Percentiles rank a stretch among this genome's conserved stretches.
These are phyloP conservation scores for Apis dorsata DNA, from an alignment of 1,140 invertebrate genomes.

Conservation along the genomic window DNA sequence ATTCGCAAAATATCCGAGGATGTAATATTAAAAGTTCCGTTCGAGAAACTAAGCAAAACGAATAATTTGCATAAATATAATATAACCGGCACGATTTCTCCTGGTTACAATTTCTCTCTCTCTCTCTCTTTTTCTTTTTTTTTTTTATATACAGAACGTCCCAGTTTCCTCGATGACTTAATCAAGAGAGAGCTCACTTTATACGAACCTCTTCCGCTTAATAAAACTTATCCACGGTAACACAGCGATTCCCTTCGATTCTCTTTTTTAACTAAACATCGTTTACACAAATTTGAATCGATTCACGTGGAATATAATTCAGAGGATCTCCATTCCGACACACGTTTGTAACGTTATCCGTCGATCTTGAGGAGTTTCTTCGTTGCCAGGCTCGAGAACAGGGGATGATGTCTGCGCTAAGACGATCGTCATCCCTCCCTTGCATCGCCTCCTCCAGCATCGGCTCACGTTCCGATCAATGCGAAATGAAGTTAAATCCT, in stretches of 20 bases:
- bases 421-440: conserved; percentile 57
- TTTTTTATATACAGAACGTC: background rate
- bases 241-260: background rate
- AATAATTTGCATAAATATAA: conserved; percentile 4
- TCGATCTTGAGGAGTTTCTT: conserved; percentile 1
- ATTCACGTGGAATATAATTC: conserved; percentile 4
- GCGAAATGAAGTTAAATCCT: conserved; percentile 67
- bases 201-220: background rate
- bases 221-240: background rate
- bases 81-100: background rate
- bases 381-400: conserved; percentile 17
- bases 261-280: too few relatives aligned
- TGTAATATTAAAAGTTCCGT: background rate
- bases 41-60: background rate
- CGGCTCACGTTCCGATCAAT: conserved; percentile 63
- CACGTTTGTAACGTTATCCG: background rate
- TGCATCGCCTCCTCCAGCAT: conserved; percentile 31
- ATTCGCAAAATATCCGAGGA: too few relatives aligned
- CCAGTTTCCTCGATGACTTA: conserved; percentile 1
- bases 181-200: background rate
- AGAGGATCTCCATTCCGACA: background rate
- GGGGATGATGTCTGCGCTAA: conserved; percentile 43
- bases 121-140: too few relatives aligned
- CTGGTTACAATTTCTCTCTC: background rate
- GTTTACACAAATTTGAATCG: background rate